Base-by-base conservation (phyloP, 2,797 vertebrate species). In the Acomys russatus region DNA sequence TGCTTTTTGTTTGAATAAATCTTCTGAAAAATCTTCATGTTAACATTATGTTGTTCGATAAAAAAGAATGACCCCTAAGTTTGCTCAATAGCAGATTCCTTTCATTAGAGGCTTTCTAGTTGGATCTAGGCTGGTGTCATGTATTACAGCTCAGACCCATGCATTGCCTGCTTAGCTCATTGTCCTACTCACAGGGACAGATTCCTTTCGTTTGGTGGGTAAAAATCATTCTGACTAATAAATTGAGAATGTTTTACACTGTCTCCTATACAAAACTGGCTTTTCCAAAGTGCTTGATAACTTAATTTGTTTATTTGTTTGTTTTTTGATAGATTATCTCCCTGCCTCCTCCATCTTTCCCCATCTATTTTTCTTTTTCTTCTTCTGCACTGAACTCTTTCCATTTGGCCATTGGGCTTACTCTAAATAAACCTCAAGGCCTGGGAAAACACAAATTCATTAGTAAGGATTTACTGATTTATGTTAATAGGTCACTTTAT, bases 51-150 rank as follows among this genome's bases (percentile, higher is more conserved):
- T 0, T 54, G 95, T 98, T 98, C 95, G 73, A 63, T 71, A 9
- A 85, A 98, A 94, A 90, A 4, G 44, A 86, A 64, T 64, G 64
- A 88, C 90, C 93, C 83, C 97, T 44, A 54, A 96, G 94, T 92
- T 73, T 9, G 1, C 28, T 96, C 96, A 71, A 18, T 82, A 97
- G 51, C 56, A 97, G 96, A 98, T 97, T 97, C 98, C 73, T 63
- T 51, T 98, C 33, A 96, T 98, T 98, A 97, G 95, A 70, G 94
- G 93, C 96, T 97, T 83, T 90, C 93, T 97, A 91, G 95, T 98
- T 97, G 80, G 90, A 98, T 95, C 85, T 59, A 63, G 28, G n/a
- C 89, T 96, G 56, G 88, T 93, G 63, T 97, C 95, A 97, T 89
- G 82, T 1, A 96, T 68, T 89, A 97, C 73, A 97, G 97, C 97